Base-by-base conservation (phyloP, 2,797 vertebrate species). In the Coranthus polyacanthus region DNA sequence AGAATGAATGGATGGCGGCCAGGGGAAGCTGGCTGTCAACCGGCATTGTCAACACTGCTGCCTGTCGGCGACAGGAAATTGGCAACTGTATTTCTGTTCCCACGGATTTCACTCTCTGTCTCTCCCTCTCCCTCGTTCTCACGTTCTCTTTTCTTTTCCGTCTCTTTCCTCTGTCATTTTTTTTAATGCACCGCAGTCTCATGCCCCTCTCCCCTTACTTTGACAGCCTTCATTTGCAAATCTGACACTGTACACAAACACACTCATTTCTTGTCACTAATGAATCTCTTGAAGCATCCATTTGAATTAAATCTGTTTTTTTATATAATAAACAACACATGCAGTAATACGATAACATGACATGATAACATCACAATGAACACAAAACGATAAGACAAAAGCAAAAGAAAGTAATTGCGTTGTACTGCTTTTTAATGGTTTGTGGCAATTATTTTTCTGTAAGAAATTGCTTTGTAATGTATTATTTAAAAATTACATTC, bases 41-140 rank as follows among this genome's bases (percentile, higher is more conserved):
- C 18, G 61, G 49, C 82, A 85, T 87, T 87, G 86, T 89, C 83
- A 82, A 86, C 83, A 78, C 79, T 17, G 81, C 81, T 87, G 84
- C 81, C 83, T 88, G 84, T 71, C 29, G 64, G 83, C 62, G 70
- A 87, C 82, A 87, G 89, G 85, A 91, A 91, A 89, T 91, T 92
- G 89, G 84, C 86, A 79, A 87, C 84, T 86, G 81, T 73, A 83
- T 87, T 85, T 83, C 83, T 78, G 78, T 81, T 82, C 64, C 68
- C 68, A 66, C 58, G 20, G 65, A 88, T 86, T 83, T 75, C 45
- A 15, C 70, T 83, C 51, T 43, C 65, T 12, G 47, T 79, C 70
- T 64, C 60, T 75, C 58, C 10, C 32, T 79, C 56, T 72, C 57
- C 8, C 7, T 70, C 15, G 6, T 54, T 74, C 64, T 69, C 46